Base-by-base conservation (phyloP, 1,140 invertebrate species). In the Hydropsyche tenuis region DNA sequence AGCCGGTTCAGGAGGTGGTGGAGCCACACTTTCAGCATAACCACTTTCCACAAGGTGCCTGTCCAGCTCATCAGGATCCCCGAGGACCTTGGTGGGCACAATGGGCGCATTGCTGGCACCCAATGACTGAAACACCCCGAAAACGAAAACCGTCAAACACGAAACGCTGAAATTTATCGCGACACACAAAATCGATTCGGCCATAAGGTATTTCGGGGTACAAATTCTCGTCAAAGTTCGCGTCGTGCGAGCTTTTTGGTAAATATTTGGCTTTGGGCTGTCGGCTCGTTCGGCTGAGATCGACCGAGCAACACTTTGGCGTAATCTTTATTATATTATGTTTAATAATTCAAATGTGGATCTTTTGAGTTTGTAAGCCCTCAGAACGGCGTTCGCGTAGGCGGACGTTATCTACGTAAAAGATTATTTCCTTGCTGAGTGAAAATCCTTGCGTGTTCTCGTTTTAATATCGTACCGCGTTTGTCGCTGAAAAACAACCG, bases 21-120 rank as follows among this genome's bases (percentile, higher is more conserved):
- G 78, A 14, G 82, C 81, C 12, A 84, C 81, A 73, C 83, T 85
- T 53, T 88, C 87, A 45, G 86, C 85, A 75, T 89, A 90, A 1
- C 90, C 90, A 78, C 90, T 89, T 78, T 91, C 90, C 4, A 90
- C 84, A 60, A 93, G 82, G 75, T 91, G 87, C 37, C 87, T 81
- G 80, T 93, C 91, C 75, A 93, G 82, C 80, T 92, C 91, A 72
- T 91, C 89, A 0, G 91, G 90, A 80, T 93, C 91, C 16, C 87
- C 87, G 46, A 93, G 84, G 37, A 92, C 85, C 79, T 92, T 91
- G 0, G 93, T 94, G 48, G 93, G 93, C 6, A 95, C 92, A 71
- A 95, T 91, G 5, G 93, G 93, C 5, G 92, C 93, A 79, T 89
- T 89, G 73, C 89, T 91, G 20, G 83, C 82, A 20, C 89, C 90